Evolutionary conservation across 2,888 invertebrate genomes (phyloP), one percentile per base, ranked within the genome.

Genomic region (Eucriotettix oculatus): DNA sequence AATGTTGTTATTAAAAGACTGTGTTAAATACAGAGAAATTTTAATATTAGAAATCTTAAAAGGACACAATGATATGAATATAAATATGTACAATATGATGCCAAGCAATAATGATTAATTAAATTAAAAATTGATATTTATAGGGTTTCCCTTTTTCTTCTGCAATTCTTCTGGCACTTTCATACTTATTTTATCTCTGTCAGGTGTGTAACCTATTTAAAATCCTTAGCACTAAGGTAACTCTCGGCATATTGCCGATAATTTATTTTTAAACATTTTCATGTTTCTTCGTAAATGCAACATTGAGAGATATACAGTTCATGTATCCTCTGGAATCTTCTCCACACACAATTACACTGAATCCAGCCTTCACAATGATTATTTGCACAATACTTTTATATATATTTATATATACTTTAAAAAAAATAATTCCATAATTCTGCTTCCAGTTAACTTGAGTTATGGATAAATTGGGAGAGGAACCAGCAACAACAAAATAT

Each of bases 51-150:
- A 65, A 65, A 65, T 65, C 62, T 65, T 65, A 65, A 65, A 65
- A 65, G 65, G 65, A 63, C 65, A 83, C 82, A 82, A 83, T 83
- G 82, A 83, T 83, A 84, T 84, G 83, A 84, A 76, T 71, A 76
- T 77, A 76, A 74, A 75, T 79, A 78, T 78, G 73, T 78, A 78
- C 76, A 77, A 72, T 72, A 78, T 79, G 79, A 79, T 79, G 71
- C 70, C 69, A 71, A 68, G 71, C 68, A 71, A 69, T 71, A 71
- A 69, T 71, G 68, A 69, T 67, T 69, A 69, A 70, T 64, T 62
- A 62, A 62, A 64, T 63, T 59, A 64, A 60, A 62, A 61, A 60
- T 62, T 62, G 60, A 63, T 60, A 63, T 60, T 61, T 63, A 58
- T 60, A 55, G 16, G 29, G 29, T 54, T 52, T 52, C 52, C 29